Conservation (phyloP, 1,140 invertebrate genomes). For the Cataglyphis hispanica region DNA sequence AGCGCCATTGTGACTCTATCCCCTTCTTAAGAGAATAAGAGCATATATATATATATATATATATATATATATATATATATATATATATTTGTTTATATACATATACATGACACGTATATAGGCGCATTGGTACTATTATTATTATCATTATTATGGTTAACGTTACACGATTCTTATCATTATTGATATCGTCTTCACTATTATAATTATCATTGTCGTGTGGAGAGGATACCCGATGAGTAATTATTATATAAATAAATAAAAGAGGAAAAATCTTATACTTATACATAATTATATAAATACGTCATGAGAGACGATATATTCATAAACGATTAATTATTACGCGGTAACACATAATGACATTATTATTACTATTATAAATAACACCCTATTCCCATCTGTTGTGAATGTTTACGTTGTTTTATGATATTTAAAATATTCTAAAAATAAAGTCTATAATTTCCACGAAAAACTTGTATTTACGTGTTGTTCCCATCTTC, state of each 20-base stretch:
- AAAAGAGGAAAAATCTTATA: constrained; percentile 71
- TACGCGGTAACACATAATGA: constrained; percentile 77
- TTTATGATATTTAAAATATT: constrained; percentile 82
- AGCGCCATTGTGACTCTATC: constrained; percentile 73
- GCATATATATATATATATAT: constrained; percentile 66
- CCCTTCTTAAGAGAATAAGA: constrained; percentile 68
- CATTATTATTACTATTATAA: constrained; percentile 79
- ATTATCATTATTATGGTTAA: constrained; percentile 71
- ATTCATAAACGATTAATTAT: constrained; percentile 79
- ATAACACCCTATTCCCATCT: constrained; percentile 78
- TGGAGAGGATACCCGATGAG: constrained; percentile 55
- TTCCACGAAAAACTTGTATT: constrained; percentile 72
- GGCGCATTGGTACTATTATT: constrained; percentile 66
- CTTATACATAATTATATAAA: constrained; percentile 79
- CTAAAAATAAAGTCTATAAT: constrained; percentile 83
- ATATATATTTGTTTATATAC: constrained; percentile 54
- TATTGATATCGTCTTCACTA: constrained; percentile 70
- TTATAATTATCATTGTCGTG: constrained; percentile 65
- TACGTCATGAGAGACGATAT: constrained; percentile 71
- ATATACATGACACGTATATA: constrained; percentile 57
- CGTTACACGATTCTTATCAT: constrained; percentile 53
- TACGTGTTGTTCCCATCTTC: background rate
- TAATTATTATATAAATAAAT: constrained; percentile 74
- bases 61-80: constrained; percentile 51
- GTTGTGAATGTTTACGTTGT: constrained; percentile 83